A percentile compares a stretch with the other conserved stretches of the same genome.
Conservation (phyloP, 2,888 invertebrate genomes). For the Cephus spinipes region DNA sequence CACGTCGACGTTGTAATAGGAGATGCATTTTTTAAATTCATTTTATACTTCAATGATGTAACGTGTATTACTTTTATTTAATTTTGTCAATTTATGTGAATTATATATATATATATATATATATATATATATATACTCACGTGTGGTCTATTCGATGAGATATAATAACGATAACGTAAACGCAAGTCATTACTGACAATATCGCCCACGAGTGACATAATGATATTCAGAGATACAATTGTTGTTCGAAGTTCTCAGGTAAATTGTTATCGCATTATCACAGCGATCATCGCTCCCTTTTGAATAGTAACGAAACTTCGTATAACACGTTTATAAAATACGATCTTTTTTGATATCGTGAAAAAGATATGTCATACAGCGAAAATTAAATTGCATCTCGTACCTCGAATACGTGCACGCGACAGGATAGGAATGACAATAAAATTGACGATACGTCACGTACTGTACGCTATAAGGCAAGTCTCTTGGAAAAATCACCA, state of each 20-base stretch:
- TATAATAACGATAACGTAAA: not conserved
- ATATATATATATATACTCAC: not conserved
- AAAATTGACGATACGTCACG: conserved; percentile 24
- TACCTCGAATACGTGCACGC: not conserved
- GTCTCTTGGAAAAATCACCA: not conserved
- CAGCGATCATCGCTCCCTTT: not conserved
- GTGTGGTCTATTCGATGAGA: not conserved
- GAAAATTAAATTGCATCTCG: not conserved
- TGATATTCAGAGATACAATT: not conserved
- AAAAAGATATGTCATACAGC: not conserved
- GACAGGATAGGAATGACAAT: conserved; percentile 17
- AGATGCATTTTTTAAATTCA: not conserved
- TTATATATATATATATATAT: not conserved
- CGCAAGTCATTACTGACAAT: not conserved
- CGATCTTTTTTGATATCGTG: not conserved
- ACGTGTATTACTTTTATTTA: not conserved
- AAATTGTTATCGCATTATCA: not conserved
- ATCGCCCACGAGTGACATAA: not conserved
- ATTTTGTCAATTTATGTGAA: not conserved
- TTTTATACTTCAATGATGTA: not conserved
- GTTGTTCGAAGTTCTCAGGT: not conserved
- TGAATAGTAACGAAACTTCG: not conserved
- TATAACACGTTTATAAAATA: not conserved
- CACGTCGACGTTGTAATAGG: not conserved
- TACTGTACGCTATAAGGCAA: not conserved